Evolutionary conservation across 2,888 invertebrate genomes (phyloP), one percentile per base, ranked within the genome.

Genomic region (Nephrotoma guestfalica): DNA sequence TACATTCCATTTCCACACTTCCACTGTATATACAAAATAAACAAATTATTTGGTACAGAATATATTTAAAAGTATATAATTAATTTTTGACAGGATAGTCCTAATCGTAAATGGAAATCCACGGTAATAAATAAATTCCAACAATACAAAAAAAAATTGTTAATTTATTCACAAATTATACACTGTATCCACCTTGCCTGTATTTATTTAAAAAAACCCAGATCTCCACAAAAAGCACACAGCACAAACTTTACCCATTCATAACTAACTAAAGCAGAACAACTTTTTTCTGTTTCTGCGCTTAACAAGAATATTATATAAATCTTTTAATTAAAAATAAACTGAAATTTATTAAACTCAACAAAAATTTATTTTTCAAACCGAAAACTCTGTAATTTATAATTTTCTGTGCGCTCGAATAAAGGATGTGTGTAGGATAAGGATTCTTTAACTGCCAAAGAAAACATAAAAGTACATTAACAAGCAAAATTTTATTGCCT

Each of bases 101-200:
- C 89, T 87, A 91, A 90, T 88, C 89, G 90, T 88, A 91, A 90
- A 89, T 91, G 91, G 91, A 91, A 90, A 89, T 90, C 91, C 88
- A 91, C 91, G 91, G 91, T 91, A 91, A 90, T 88, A 45, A 47
- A 43, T 45, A 85, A 86, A 86, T 5, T 71, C 11, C 71, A 51
- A 11, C 51, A 71, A 71, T 30, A 71, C 30, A 30, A 71, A 87
- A 87, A 47, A 85, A 83, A 45, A 45, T 57, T 84, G 42, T 87
- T 87, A 51, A 87, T 45, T 83, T 87, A 85, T 87, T 85, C 87
- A 87, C 87, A 87, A 71, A 30, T 30, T 87, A 87, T 86, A 87
- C 86, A 87, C 6, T 9, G 4, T 9, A 2, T 30, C 71, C 71
- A 71, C 30, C 11, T 30, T 30, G 30, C 30, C 30, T 30, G 30